Percentiles rank a stretch among this genome's conserved stretches.
Evolutionary conservation across 37 sponge, comb jelly and placozoan genomes (phyloP).

Genomic region (Diacarnus erythraeanus): DNA sequence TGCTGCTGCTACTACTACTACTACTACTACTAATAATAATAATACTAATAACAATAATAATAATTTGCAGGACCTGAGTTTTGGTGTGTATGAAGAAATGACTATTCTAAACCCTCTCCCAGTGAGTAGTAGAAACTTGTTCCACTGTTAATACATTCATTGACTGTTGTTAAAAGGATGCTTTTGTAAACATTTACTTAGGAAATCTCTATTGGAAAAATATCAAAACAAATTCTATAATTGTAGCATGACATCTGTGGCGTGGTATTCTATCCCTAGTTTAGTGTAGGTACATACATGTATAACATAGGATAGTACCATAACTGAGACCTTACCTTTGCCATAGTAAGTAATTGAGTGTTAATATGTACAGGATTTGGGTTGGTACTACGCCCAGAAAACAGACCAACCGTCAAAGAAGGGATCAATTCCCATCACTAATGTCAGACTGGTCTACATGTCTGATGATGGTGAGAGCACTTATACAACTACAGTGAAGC

Average conservation of each 20-base stretch:
- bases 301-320: no score
- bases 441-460: constrained; percentile 69
- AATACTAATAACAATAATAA: neutral
- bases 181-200: no score
- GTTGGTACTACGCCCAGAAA: constrained; percentile 79
- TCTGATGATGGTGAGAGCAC: constrained; percentile 78
- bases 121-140: constrained; percentile 18
- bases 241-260: no score
- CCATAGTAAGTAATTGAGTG: no score
- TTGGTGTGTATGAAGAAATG: constrained; percentile 72
- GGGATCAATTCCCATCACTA: constrained; percentile 73
- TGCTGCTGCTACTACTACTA: neutral
- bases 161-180: neutral
- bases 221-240: no score
- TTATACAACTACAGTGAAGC: no score
- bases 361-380: constrained; percentile 72
- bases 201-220: no score
- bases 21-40: no score
- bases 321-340: no score
- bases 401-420: constrained; percentile 29
- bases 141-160: neutral
- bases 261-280: no score
- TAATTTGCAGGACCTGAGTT: constrained; percentile 51
- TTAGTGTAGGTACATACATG: no score
- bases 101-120: constrained; percentile 43